These are phyloP conservation scores for Camponotus floridanus DNA, from an alignment of 1,140 invertebrate genomes.

Conservation along the genomic window DNA sequence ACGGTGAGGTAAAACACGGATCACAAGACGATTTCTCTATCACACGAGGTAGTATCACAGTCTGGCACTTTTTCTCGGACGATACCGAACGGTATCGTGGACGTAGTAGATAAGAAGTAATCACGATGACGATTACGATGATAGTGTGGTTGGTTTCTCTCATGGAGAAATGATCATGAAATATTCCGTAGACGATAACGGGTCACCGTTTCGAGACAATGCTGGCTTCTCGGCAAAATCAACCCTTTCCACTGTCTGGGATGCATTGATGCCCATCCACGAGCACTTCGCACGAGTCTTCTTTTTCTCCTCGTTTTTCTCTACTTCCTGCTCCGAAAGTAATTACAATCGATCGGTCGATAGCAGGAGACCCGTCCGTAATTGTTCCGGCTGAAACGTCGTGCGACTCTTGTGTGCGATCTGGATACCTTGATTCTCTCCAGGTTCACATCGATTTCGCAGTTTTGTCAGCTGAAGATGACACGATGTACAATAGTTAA, in stretches of 20 bases:
- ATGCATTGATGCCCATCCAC: conserved; percentile 40
- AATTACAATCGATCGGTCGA: conserved; percentile 5
- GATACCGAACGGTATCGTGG: background rate
- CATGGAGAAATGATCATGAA: conserved; percentile 25
- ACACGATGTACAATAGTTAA: background rate
- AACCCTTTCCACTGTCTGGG: conserved; percentile 63
- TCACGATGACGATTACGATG: conserved; percentile 27
- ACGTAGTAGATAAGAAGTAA: conserved; percentile 24
- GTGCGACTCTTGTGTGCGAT: background rate
- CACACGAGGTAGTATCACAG: conserved; percentile 76
- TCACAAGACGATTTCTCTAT: conserved; percentile 63
- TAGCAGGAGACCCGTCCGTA: background rate
- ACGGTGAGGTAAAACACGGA: conserved; percentile 60
- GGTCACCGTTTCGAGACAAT: conserved; percentile 57
- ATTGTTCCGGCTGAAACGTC: background rate
- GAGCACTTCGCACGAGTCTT: conserved; percentile 4
- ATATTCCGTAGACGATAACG: conserved; percentile 33
- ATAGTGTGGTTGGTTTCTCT: conserved; percentile 12
- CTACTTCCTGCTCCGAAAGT: conserved; percentile 4
- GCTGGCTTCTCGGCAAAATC: conserved; percentile 67
- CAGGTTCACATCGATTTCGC: background rate
- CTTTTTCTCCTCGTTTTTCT: background rate
- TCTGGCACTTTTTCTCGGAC: conserved; percentile 61
- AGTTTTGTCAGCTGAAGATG: background rate
- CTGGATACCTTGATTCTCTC: conserved; percentile 22